Conservation (phyloP, 2,888 invertebrate species). For the Aporophyla lueneburgensis region DNA sequence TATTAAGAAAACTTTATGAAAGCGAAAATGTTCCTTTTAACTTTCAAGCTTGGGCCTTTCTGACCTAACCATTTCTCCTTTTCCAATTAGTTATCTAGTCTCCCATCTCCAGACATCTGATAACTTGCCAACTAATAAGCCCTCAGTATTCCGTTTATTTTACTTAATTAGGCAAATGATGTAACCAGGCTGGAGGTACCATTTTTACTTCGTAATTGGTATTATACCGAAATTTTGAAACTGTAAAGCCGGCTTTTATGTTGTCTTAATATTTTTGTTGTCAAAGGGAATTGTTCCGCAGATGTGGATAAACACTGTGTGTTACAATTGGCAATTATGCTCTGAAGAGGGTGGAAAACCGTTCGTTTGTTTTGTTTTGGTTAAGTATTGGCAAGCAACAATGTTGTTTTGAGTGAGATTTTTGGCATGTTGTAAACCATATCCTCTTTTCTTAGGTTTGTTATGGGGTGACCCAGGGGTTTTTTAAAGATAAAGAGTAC, state of each 20-base stretch:
- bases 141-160: constrained; percentile 49
- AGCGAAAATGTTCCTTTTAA: neutral
- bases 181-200: constrained; percentile 47
- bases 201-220: constrained; percentile 57
- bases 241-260: constrained; percentile 36
- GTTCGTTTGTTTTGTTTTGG: constrained; percentile 20
- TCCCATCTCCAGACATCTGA: constrained; percentile 23
- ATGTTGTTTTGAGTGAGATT: neutral
- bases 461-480: too few species aligned
- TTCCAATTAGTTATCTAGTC: constrained; percentile 2
- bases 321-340: constrained; percentile 38
- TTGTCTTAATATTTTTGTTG: constrained; percentile 34
- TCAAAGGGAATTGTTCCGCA: constrained; percentile 35
- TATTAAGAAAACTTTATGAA: neutral
- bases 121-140: constrained; percentile 25
- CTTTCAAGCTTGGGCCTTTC: too few species aligned
- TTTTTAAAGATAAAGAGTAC: too few species aligned
- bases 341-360: neutral
- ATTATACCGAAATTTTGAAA: constrained; percentile 35
- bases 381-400: neutral
- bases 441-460: neutral
- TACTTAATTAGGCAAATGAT: constrained; percentile 65
- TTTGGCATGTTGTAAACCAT: neutral
- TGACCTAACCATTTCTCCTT: neutral
- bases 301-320: constrained; percentile 10